phyloP scores from a whole-genome alignment of 2,888 invertebrate species.

The Agrilus biguttatus region DNA sequence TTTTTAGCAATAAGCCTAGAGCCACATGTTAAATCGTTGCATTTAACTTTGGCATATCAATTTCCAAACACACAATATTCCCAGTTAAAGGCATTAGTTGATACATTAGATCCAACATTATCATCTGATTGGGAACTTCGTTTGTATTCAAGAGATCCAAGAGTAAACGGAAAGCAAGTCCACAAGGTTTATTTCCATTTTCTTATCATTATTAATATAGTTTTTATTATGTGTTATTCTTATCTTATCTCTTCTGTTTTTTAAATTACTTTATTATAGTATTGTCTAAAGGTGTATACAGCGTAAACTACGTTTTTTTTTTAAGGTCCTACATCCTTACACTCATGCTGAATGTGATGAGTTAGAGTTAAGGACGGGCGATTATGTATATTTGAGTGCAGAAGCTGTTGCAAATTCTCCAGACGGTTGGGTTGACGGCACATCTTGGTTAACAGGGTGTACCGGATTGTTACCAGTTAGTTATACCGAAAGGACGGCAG shows the following conservation, averaged over 20 bases:
- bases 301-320: background rate
- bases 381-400: constrained; percentile 69
- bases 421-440: constrained; percentile 82
- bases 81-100: constrained; percentile 56
- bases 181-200: constrained; percentile 22
- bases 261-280: background rate
- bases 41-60: constrained; percentile 80
- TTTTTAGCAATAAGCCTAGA: constrained; percentile 55
- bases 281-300: background rate
- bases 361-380: constrained; percentile 70
- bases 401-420: constrained; percentile 57
- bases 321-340: constrained; percentile 61
- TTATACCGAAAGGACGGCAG: constrained; percentile 70
- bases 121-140: constrained; percentile 71
- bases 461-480: constrained; percentile 69
- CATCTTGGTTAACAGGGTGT: constrained; percentile 68
- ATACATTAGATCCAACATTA: constrained; percentile 51
- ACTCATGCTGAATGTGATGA: constrained; percentile 67
- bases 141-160: constrained; percentile 71
- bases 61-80: constrained; percentile 61
- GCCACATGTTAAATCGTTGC: constrained; percentile 71
- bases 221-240: too few species aligned
- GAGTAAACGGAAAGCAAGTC: constrained; percentile 57
- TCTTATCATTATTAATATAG: too few species aligned
- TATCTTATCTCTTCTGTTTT: too few species aligned